These are phyloP conservation scores for Cecropterus lyciades DNA, from an alignment of 1,140 invertebrate genomes.

Conservation along the genomic window DNA sequence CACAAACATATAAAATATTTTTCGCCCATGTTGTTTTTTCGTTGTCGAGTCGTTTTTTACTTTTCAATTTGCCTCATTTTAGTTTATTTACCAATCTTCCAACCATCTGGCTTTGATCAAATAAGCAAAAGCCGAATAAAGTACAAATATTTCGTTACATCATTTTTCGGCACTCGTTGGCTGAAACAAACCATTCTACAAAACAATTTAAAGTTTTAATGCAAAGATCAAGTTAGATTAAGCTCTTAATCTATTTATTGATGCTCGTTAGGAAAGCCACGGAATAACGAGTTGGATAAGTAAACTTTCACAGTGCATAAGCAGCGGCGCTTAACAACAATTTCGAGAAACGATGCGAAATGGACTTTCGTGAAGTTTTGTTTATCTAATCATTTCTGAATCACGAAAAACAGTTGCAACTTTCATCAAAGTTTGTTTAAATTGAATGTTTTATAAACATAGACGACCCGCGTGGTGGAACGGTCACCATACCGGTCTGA, in stretches of 20 bases:
- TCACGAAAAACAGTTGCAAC: neutral
- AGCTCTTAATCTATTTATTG: conserved; percentile 26
- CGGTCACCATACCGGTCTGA: no score
- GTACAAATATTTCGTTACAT: neutral
- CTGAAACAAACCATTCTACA: neutral
- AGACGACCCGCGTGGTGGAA: no score
- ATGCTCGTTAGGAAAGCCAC: conserved; percentile 31
- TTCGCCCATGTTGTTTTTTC: no score
- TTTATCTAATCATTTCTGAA: conserved; percentile 24
- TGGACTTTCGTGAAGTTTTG: conserved; percentile 18
- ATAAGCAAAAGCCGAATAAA: neutral
- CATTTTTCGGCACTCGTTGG: neutral
- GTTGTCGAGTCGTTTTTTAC: no score
- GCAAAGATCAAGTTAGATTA: conserved; percentile 12
- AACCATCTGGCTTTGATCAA: neutral
- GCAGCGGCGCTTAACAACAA: conserved; percentile 37
- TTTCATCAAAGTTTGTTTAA: conserved; percentile 3
- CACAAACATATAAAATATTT: no score
- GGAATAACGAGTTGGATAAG: conserved; percentile 39
- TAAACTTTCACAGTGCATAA: conserved; percentile 45
- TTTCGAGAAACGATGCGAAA: conserved; percentile 15
- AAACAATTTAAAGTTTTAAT: conserved; percentile 11
- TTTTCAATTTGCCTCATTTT: neutral
- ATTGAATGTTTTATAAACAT: conserved; percentile 1
- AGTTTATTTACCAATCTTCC: neutral